Percentiles rank a stretch among this genome's conserved stretches.
Evolutionary conservation across 2,797 vertebrate genomes (phyloP).

Genomic region (Xiphorhynchus erythropygius): DNA sequence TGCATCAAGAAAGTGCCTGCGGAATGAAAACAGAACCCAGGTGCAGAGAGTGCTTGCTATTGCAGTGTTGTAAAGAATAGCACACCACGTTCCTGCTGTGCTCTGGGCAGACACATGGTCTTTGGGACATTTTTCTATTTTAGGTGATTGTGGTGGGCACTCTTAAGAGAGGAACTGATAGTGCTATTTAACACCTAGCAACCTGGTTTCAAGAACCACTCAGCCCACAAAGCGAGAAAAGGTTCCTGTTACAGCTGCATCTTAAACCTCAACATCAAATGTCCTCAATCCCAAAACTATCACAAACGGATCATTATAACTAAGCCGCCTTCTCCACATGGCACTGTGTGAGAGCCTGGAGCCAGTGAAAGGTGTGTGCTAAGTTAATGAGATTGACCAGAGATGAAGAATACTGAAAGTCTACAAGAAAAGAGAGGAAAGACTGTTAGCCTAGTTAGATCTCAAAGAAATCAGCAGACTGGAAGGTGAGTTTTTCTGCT

Average conservation of each 20-base stretch:
- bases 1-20: neutral
- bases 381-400: neutral
- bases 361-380: neutral
- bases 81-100: neutral
- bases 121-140: conserved; percentile 5
- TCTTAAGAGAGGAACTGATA: conserved; percentile 1
- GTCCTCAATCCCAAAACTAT: neutral
- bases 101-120: neutral
- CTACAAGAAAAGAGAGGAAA: neutral
- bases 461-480: neutral
- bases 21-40: neutral
- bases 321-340: neutral
- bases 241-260: neutral
- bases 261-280: neutral
- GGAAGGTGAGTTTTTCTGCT: neutral
- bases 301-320: neutral
- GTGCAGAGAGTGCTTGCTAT: neutral
- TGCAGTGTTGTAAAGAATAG: neutral
- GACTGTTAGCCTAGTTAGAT: neutral
- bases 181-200: neutral
- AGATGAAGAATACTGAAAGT: neutral
- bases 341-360: neutral
- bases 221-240: neutral
- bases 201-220: neutral
- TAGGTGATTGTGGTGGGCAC: neutral